Base-by-base conservation (phyloP, 2,888 invertebrate genomes). In the Coronaproctus castanopsis region DNA sequence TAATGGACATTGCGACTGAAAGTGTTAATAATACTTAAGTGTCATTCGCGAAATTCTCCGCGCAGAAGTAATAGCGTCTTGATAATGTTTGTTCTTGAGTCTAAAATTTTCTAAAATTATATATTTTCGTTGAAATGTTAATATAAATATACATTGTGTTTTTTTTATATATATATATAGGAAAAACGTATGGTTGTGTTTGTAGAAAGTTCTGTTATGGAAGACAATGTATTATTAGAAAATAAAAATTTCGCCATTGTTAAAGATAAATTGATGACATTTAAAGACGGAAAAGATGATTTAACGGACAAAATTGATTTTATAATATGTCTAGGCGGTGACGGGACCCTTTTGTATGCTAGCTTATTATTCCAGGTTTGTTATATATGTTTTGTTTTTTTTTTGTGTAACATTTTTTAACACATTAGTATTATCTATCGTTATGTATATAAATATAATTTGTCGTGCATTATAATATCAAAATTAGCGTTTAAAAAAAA, bases 251-350 rank as follows among this genome's bases (percentile, higher is more conserved):
- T 67, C 58, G 60, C 64, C 53, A 75, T 78, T 2, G 80, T 93
- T 59, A 81, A 85, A 65, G 88, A 90, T 66, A 82, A 86, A 69
- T 77, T 95, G 65, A 87, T 88, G 78, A 89, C 89, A 2, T 79
- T 75, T 71, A 79, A 83, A 63, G 91, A 93, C 67, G 88, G 89
- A 62, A 87, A 89, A 57, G 93, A 95, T 72, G 91, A 93, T 73
- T 79, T 96, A 61, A 92, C 92, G 18, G 92, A 93, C 74, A 89
- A 91, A 72, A 92, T 96, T 65, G 96, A 96, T 75, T 93, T 96
- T 70, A 93, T 96, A 67, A 85, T 96, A 62, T 95, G 95, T 69
- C 76, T 96, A 54, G 96, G 96, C 1, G 96, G 96, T 14, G 96
- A 96, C 71, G 96, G 96, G n/a, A 96, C 96, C 0, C 75, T 96